phyloP scores from a whole-genome alignment of 2,888 invertebrate genomes.

The Eudemis profundana region DNA sequence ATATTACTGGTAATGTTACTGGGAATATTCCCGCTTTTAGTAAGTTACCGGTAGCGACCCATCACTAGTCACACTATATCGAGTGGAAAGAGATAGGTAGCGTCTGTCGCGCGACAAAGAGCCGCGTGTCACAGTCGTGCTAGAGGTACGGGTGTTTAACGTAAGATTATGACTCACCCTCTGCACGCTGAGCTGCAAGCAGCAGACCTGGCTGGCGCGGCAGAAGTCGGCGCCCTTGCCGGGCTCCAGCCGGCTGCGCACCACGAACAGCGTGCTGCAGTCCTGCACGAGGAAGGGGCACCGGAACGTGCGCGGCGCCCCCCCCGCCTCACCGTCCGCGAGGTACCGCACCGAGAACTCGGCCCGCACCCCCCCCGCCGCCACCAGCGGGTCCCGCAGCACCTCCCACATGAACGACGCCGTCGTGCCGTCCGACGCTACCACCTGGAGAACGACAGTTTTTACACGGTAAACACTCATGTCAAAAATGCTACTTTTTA shows the following conservation, averaged over 20 bases:
- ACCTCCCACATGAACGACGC: slow-evolving; percentile 95
- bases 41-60: too few relatives aligned
- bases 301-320: slow-evolving; percentile 77
- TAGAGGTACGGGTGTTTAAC: too few relatives aligned
- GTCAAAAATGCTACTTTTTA: too few relatives aligned
- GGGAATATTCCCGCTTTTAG: too few relatives aligned
- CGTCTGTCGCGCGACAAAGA: too few relatives aligned
- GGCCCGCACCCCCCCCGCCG: slow-evolving; percentile 82
- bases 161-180: slow-evolving; percentile 79
- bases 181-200: slow-evolving; percentile 90
- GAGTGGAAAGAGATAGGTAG: too few relatives aligned
- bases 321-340: slow-evolving; percentile 62
- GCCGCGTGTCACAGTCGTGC: too few relatives aligned
- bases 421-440: slow-evolving; percentile 89
- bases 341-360: slow-evolving; percentile 72
- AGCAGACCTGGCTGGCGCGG: slow-evolving; percentile 94
- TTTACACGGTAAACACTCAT: too few relatives aligned
- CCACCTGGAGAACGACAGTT: slow-evolving; percentile 77
- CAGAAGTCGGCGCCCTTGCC: slow-evolving; percentile 93
- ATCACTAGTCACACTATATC: too few relatives aligned
- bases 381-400: slow-evolving; percentile 86
- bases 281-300: slow-evolving; percentile 93
- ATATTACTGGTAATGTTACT: too few relatives aligned
- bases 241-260: slow-evolving; percentile 92
- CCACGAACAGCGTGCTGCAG: slow-evolving; percentile 94